Evolutionary conservation across 2,113 vertebrate genomes (phyloP).

Genomic region (Corvus moneduloides): DNA sequence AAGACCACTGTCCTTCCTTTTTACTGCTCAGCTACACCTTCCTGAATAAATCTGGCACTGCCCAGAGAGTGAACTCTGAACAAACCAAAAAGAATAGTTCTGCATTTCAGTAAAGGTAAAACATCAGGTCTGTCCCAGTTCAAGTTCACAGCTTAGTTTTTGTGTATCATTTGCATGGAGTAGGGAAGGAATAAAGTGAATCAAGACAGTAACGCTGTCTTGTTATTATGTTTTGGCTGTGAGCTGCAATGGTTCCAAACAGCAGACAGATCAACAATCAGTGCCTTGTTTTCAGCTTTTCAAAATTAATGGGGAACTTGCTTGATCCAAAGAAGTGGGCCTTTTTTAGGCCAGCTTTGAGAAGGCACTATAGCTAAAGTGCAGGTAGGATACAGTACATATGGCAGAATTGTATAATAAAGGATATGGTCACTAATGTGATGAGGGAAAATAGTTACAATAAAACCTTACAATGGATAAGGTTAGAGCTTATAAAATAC

Average conservation of each 20-base stretch:
- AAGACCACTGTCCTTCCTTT: background rate
- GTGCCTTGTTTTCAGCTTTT: background rate
- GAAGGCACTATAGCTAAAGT: background rate
- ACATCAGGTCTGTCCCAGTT: background rate
- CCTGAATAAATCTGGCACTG: background rate
- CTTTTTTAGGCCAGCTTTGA: background rate
- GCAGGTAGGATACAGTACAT: background rate
- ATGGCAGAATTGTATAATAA: background rate
- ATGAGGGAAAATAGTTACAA: background rate
- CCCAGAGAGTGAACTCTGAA: background rate
- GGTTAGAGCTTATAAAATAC: background rate
- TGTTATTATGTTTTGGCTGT: background rate
- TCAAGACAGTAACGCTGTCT: background rate
- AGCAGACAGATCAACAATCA: background rate
- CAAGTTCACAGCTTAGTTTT: rapidly evolving
- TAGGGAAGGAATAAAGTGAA: background rate
- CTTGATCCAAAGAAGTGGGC: background rate
- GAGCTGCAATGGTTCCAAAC: background rate
- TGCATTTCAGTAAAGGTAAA: background rate
- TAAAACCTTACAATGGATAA: background rate
- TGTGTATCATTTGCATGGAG: background rate
- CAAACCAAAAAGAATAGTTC: background rate
- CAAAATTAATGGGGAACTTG: background rate
- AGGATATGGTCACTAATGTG: background rate
- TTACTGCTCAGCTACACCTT: background rate